A percentile compares a stretch with the other conserved stretches of the same genome.
Evolutionary conservation across 2,113 vertebrate genomes (phyloP).

Genomic region (Ceyx melanurus): DNA sequence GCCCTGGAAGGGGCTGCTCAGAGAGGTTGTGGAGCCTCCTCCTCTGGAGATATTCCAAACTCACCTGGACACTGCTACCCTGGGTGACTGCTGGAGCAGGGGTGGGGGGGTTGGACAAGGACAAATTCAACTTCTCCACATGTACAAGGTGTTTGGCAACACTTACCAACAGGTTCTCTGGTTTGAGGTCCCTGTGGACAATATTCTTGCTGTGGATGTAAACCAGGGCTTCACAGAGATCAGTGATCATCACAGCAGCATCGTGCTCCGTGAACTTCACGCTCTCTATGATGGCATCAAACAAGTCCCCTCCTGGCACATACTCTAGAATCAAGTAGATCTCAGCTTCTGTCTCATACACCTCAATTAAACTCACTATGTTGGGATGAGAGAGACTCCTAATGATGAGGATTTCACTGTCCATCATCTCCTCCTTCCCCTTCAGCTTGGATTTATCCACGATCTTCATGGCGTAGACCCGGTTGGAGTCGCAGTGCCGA

Average conservation of each 20-base stretch:
- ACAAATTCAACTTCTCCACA: not conserved
- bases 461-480: slow-evolving; percentile 89
- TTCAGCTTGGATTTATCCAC: slow-evolving; percentile 89
- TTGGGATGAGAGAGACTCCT: slow-evolving; percentile 89
- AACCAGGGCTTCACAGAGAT: slow-evolving; percentile 87
- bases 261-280: slow-evolving; percentile 87
- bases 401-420: slow-evolving; percentile 92
- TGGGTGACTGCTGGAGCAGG: not conserved
- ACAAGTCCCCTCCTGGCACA: slow-evolving; percentile 91
- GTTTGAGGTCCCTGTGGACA: slow-evolving; percentile 95
- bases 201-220: slow-evolving; percentile 92
- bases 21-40: not conserved
- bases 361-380: slow-evolving; percentile 87
- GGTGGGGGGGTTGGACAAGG: not conserved
- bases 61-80: not conserved
- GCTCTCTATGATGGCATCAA: slow-evolving; percentile 90
- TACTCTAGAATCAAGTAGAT: slow-evolving; percentile 94
- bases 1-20: not conserved
- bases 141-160: not conserved
- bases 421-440: slow-evolving; percentile 94
- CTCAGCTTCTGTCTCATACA: slow-evolving; percentile 86
- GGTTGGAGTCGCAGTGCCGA: slow-evolving; percentile 71
- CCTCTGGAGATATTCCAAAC: not conserved
- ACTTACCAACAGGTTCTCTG: slow-evolving; percentile 95
- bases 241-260: slow-evolving; percentile 88